phyloP scores from a whole-genome alignment of 2,888 invertebrate species.

The Choreutis nemorana region DNA sequence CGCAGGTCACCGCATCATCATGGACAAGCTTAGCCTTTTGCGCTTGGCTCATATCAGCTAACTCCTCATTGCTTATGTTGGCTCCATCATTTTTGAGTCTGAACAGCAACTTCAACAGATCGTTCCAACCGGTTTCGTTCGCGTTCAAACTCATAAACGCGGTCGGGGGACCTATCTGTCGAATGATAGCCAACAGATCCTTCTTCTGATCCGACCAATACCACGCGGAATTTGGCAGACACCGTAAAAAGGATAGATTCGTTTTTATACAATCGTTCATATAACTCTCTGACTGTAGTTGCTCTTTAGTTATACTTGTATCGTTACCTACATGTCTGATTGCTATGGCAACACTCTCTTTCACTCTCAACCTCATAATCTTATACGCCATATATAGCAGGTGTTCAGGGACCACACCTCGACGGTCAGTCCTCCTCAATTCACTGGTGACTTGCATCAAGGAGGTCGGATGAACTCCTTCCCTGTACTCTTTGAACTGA shows the following conservation, averaged over 20 bases:
- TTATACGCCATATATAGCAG: constrained; percentile 22
- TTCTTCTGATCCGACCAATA: constrained; percentile 29
- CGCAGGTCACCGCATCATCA: constrained; percentile 23
- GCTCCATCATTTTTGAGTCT: constrained; percentile 19
- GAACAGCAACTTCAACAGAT: constrained; percentile 22
- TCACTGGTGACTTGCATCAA: constrained; percentile 32
- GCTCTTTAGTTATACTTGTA: constrained; percentile 19
- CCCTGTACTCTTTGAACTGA: constrained; percentile 19
- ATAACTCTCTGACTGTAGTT: constrained; percentile 21
- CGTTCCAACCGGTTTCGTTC: constrained; percentile 27
- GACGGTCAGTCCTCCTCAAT: constrained; percentile 26
- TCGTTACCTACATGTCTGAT: constrained; percentile 17
- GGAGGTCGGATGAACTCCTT: constrained; percentile 21
- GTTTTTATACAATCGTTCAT: constrained; percentile 21
- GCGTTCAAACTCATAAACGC: constrained; percentile 32
- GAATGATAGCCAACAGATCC: constrained; percentile 34
- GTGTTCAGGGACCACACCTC: constrained; percentile 24
- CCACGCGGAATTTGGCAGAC: constrained; percentile 28
- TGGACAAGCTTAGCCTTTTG: constrained; percentile 18
- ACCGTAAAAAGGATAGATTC: constrained; percentile 26
- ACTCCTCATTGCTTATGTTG: constrained; percentile 14
- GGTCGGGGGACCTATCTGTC: constrained; percentile 30
- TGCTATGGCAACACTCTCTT: not conserved
- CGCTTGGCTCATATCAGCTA: constrained; percentile 12
- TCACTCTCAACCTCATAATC: constrained; percentile 16